phyloP scores from a whole-genome alignment of 53 echinoderm and acorn worm genomes.

The Astropecten irregularis region DNA sequence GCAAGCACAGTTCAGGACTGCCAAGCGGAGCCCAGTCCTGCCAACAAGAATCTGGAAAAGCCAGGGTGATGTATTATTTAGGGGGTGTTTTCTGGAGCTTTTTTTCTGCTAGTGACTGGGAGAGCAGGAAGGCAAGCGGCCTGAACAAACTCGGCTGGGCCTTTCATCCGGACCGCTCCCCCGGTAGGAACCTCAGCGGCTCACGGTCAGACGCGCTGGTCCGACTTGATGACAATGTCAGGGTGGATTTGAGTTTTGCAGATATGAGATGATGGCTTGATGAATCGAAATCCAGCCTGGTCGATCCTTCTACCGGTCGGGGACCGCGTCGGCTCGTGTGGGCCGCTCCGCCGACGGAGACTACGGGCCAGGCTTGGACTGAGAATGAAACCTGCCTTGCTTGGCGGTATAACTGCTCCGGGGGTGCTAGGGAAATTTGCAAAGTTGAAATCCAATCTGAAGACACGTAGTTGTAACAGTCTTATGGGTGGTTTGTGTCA shows the following conservation, averaged over 20 bases:
- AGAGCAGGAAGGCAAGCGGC: constrained; percentile 36
- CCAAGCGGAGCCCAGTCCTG: constrained; percentile 21
- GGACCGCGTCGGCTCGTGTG: no score
- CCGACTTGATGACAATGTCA: constrained; percentile 53
- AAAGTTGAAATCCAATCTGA: constrained; percentile 52
- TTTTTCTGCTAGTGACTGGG: constrained; percentile 31
- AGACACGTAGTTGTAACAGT: constrained; percentile 43
- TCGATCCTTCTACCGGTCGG: background rate
- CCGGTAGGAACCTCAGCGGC: constrained; percentile 28
- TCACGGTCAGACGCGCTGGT: constrained; percentile 21
- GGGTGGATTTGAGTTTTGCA: constrained; percentile 16
- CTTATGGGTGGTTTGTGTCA: constrained; percentile 59
- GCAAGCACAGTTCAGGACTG: constrained; percentile 14
- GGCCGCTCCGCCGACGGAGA: background rate
- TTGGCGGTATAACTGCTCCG: constrained; percentile 1
- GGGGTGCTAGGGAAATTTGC: constrained; percentile 3
- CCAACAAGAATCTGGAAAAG: constrained; percentile 42
- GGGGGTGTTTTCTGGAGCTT: constrained; percentile 32
- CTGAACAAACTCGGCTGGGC: constrained; percentile 42
- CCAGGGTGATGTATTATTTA: constrained; percentile 56
- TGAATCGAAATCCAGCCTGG: constrained; percentile 41
- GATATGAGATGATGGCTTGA: constrained; percentile 30
- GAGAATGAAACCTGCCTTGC: no score
- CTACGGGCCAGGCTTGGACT: background rate
- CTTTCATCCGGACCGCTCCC: constrained; percentile 53